Percentiles rank a stretch among this genome's conserved stretches.
Conservation (phyloP, 2,888 invertebrate genomes). For the Pandemis corylana region DNA sequence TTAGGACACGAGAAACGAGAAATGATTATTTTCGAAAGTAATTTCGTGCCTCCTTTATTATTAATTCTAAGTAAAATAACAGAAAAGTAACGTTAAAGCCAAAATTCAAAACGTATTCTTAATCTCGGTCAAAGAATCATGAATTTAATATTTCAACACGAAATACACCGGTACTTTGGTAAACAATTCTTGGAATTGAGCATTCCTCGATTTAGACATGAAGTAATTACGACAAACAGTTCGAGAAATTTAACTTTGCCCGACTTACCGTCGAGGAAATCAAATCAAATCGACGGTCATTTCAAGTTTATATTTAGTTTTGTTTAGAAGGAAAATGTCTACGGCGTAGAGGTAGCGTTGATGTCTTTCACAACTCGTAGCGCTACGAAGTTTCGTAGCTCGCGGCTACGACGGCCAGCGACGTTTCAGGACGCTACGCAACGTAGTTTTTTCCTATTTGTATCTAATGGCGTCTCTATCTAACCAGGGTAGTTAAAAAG, state of each 20-base stretch:
- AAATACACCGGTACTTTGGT: not conserved
- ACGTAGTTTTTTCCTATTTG: not conserved
- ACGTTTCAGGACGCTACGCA: not conserved
- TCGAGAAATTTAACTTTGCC: constrained; percentile 7
- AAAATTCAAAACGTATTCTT: constrained; percentile 1
- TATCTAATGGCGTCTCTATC: not conserved
- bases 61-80: not conserved
- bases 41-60: not conserved
- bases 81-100: constrained; percentile 2
- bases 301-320: constrained; percentile 11
- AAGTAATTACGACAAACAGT: constrained; percentile 8
- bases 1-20: not conserved
- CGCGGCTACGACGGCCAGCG: not conserved
- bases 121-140: constrained; percentile 9
- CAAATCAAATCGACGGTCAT: constrained; percentile 4
- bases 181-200: constrained; percentile 6
- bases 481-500: not conserved
- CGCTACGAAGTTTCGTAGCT: constrained; percentile 23
- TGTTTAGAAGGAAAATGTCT: constrained; percentile 8
- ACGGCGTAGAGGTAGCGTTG: constrained; percentile 9
- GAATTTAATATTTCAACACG: constrained; percentile 15
- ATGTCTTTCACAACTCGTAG: constrained; percentile 19
- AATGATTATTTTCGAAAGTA: not conserved
- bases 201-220: constrained; percentile 12
- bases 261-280: not conserved